Percentiles rank a stretch among this genome's conserved stretches.
These are phyloP conservation scores for Scaptomyza polygonia DNA, from an alignment of 2,888 invertebrate species.

Conservation along the genomic window DNA sequence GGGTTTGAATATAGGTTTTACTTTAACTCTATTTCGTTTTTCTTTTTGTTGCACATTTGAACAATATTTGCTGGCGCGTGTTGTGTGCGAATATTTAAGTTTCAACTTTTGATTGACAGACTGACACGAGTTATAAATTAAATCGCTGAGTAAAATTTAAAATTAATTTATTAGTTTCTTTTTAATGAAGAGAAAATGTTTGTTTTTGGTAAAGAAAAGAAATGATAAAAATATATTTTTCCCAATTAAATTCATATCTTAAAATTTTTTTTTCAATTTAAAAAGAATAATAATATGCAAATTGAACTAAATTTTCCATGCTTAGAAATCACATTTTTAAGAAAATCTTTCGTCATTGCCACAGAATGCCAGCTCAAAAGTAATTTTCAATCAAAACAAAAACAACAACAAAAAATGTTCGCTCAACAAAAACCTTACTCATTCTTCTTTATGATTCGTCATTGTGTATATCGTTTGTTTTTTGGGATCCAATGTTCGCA, in stretches of 20 bases:
- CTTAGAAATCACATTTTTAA: conserved; percentile 1
- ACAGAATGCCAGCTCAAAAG: not conserved
- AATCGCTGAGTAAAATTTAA: too few relatives aligned
- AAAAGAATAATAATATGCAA: conserved; percentile 1
- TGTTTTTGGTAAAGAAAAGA: too few relatives aligned
- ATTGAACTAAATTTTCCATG: not conserved
- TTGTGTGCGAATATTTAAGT: conserved; percentile 20
- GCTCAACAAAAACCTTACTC: conserved; percentile 3
- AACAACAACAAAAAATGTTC: not conserved
- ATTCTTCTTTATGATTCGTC: conserved; percentile 36
- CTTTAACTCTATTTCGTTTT: too few relatives aligned
- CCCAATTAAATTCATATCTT: too few relatives aligned
- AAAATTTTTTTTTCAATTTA: too few relatives aligned
- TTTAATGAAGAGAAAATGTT: too few relatives aligned
- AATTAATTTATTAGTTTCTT: too few relatives aligned
- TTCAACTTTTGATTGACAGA: conserved; percentile 59
- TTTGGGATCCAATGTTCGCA: conserved; percentile 19
- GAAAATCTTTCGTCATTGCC: conserved; percentile 2
- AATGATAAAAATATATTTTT: too few relatives aligned
- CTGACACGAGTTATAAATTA: not conserved
- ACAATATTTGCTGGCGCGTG: too few relatives aligned
- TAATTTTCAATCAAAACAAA: not conserved
- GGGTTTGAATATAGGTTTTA: too few relatives aligned
- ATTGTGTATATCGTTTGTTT: not conserved
- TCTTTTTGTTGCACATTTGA: too few relatives aligned